Evolutionary conservation across 1,140 invertebrate genomes (phyloP), one percentile per base, ranked within the genome.

Genomic region (Drosophila prosaltans): DNA sequence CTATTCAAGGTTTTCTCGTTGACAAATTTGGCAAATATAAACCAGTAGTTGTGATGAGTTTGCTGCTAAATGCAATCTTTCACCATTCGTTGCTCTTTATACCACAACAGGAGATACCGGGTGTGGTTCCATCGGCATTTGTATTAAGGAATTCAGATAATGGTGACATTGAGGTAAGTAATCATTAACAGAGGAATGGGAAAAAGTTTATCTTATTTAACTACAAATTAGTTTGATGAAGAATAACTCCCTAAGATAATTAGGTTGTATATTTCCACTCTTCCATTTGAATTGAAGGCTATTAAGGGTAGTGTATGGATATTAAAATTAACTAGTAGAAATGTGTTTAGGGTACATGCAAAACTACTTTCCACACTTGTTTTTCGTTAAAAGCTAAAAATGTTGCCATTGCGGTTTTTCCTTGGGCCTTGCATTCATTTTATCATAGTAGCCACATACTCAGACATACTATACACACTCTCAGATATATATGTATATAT

Each of bases 1-100:
- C 51, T 30, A 28, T 74, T 43, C 70, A 95, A 95, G 96, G 96
- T 79, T 96, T 96, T 92, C 92, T 97, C 69, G 96, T 96, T 71
- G 96, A 97, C 91, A 96, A 96, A 92, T 95, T 96, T 85, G 96
- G 96, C 54, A 95, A 96, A 91, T 97, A 97, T 84, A 97, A 97
- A 89, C 94, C 95, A 3, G 96, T 97, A 11, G 94, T 97, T 45
- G 95, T 97, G 77, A 94, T 95, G 65, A 95, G 95, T 69, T 93
- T 97, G 58, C 93, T 96, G 48, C 92, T 95, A 62, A 96, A 96
- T 90, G 95, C 95, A 30, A 93, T 95, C 24, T 95, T 96, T 80
- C 95, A 96, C 91, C 95, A 96, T 85, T 94, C 95, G 16, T 84
- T 96, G 77, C 93, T 96, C 62, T 92, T 96, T 69, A 95, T 96